These are phyloP conservation scores for Pipra filicauda DNA, from an alignment of 2,113 vertebrate genomes.

Conservation along the genomic window DNA sequence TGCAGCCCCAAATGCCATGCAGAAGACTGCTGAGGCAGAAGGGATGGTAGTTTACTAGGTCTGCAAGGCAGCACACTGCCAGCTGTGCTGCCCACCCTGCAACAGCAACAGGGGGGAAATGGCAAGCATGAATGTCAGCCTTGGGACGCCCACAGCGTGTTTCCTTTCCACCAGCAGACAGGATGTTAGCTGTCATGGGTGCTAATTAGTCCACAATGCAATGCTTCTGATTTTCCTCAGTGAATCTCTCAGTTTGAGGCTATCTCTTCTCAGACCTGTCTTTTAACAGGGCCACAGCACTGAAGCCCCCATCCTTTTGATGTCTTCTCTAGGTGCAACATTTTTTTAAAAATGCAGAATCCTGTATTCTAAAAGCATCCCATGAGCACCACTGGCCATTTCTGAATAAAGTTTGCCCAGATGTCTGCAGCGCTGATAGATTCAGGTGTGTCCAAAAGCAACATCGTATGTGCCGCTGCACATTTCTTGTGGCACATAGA, in stretches of 20 bases:
- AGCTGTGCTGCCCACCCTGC: neutral
- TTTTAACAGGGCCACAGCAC: neutral
- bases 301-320: neutral
- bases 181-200: constrained; percentile 46
- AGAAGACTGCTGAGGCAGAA: neutral
- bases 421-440: neutral
- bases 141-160: neutral
- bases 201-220: neutral
- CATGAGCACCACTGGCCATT: rapidly evolving
- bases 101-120: neutral
- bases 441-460: neutral
- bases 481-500: neutral
- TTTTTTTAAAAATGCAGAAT: neutral
- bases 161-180: constrained; percentile 48
- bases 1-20: neutral
- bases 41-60: neutral
- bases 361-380: neutral
- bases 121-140: neutral
- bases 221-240: constrained; percentile 11
- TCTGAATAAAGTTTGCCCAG: neutral
- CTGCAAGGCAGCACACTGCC: rapidly evolving
- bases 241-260: neutral
- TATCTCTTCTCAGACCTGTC: neutral
- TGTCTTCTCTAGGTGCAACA: neutral
- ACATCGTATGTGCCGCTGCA: neutral